phyloP scores from a whole-genome alignment of 2,797 vertebrate genomes.

The Bucorvus abyssinicus region DNA sequence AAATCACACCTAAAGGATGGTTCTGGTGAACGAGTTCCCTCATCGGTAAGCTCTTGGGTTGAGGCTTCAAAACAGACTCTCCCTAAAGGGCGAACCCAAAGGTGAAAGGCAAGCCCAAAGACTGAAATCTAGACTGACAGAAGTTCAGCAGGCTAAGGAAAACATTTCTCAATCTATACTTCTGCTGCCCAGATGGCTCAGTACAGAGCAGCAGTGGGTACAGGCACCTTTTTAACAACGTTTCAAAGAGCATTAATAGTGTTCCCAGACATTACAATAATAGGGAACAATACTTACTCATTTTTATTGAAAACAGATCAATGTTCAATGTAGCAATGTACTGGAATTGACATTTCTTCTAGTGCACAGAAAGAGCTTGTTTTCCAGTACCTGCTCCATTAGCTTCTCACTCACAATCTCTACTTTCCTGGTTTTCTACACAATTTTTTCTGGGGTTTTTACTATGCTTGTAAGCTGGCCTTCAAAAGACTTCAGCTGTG shows the following conservation, averaged over 20 bases:
- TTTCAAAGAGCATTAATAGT: not conserved
- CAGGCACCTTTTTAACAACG: not conserved
- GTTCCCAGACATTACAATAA: not conserved
- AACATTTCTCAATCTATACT: not conserved
- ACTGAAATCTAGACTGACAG: constrained; percentile 1
- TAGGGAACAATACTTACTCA: not conserved
- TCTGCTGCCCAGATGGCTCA: constrained; percentile 22
- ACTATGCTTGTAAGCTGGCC: not conserved
- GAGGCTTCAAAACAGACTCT: not conserved
- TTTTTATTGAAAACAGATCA: constrained; percentile 5
- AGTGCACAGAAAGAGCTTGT: not conserved
- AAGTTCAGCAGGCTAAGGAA: constrained; percentile 25
- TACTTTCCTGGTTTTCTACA: not conserved
- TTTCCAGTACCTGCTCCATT: not conserved
- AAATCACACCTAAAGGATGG: not conserved
- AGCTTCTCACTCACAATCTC: not conserved
- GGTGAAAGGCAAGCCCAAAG: not conserved
- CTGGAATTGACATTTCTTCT: not conserved
- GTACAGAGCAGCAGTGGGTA: not conserved
- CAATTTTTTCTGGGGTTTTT: not conserved
- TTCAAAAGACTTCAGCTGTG: not conserved
- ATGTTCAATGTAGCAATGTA: not conserved
- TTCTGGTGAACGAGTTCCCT: not conserved
- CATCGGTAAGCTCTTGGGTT: not conserved
- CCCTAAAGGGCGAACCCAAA: not conserved